phyloP scores from a whole-genome alignment of 2,888 invertebrate species.

The Heliconius ethilla region DNA sequence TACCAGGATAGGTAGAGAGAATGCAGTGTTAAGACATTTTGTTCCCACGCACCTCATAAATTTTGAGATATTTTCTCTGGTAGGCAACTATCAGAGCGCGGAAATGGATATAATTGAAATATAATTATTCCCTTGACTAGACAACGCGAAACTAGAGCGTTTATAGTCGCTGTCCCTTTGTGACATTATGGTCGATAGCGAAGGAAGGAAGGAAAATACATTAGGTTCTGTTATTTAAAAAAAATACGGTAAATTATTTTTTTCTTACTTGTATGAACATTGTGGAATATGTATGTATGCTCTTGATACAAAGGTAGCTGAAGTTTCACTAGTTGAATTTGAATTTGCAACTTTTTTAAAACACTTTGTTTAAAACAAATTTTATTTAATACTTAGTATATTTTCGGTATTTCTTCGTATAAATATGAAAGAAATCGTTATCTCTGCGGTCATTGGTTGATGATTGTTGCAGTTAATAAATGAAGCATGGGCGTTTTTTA shows the following conservation, averaged over 20 bases:
- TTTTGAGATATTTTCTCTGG: background rate
- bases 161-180: too few relatives aligned
- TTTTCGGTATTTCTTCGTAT: conserved; percentile 12
- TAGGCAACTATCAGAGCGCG: background rate
- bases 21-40: background rate
- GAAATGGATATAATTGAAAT: background rate
- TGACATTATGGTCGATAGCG: too few relatives aligned
- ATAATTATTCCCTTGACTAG: background rate
- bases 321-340: too few relatives aligned
- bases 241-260: too few relatives aligned
- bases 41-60: background rate
- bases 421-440: conserved; percentile 20
- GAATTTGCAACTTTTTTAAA: too few relatives aligned
- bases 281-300: too few relatives aligned
- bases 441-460: conserved; percentile 19
- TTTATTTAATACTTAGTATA: background rate
- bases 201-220: too few relatives aligned
- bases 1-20: background rate
- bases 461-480: conserved; percentile 8
- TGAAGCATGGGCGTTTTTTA: background rate
- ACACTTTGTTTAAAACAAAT: background rate
- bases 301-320: too few relatives aligned
- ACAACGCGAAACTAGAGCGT: too few relatives aligned
- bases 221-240: too few relatives aligned
- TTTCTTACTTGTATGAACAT: too few relatives aligned